Evolutionary conservation across 2,797 vertebrate genomes (phyloP).

Genomic region (Clarias pachynema): DNA sequence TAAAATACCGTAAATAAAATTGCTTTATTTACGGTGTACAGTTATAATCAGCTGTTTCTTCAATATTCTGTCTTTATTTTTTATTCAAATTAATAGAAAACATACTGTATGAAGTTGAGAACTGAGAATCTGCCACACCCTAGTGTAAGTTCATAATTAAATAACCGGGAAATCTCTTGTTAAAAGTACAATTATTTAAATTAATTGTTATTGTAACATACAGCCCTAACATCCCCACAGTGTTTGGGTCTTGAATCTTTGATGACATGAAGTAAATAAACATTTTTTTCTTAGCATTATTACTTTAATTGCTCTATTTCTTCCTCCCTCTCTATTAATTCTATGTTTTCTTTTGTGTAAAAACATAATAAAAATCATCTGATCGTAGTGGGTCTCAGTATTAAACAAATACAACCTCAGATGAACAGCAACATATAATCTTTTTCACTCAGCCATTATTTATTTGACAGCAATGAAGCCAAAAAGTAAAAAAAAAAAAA

Average conservation of each 20-base stretch:
- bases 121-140: neutral
- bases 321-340: neutral
- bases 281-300: neutral
- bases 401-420: too few species aligned
- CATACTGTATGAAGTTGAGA: neutral
- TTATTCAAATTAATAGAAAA: neutral
- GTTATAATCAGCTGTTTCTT: neutral
- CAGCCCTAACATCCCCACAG: neutral
- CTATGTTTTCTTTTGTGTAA: too few species aligned
- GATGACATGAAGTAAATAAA: neutral
- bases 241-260: neutral
- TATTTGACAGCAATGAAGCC: too few species aligned
- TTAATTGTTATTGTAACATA: neutral
- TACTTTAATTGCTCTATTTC: constrained; percentile 37
- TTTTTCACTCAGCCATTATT: too few species aligned
- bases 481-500: too few species aligned
- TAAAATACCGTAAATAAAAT: too few species aligned
- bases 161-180: neutral
- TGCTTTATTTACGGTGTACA: neutral
- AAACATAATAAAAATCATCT: too few species aligned
- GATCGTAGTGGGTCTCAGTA: too few species aligned
- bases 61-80: neutral
- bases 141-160: neutral
- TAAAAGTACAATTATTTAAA: neutral
- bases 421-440: too few species aligned